phyloP scores from a whole-genome alignment of 2,888 invertebrate species.

The Pachliopta kotzebuea region DNA sequence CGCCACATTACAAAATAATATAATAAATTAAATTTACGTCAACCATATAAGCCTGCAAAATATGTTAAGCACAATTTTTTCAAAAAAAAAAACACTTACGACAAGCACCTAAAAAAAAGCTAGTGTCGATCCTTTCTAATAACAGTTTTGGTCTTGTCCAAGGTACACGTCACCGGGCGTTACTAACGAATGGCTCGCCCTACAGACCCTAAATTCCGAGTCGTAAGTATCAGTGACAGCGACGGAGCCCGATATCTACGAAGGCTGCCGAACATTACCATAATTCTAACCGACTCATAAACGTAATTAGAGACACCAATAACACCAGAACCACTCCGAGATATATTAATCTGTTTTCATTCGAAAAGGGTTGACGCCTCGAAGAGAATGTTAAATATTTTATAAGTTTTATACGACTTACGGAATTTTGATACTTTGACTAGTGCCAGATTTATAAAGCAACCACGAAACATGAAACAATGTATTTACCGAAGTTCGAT shows the following conservation, averaged over 20 bases:
- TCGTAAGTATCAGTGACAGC: slow-evolving; percentile 76
- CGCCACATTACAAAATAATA: too few species aligned
- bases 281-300: slow-evolving; percentile 70
- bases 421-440: slow-evolving; percentile 53
- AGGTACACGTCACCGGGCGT: slow-evolving; percentile 80
- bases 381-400: slow-evolving; percentile 56
- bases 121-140: slow-evolving; percentile 70
- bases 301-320: slow-evolving; percentile 76
- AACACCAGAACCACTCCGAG: slow-evolving; percentile 64
- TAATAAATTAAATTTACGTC: neutral
- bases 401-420: slow-evolving; percentile 40
- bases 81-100: slow-evolving; percentile 63
- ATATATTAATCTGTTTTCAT: slow-evolving; percentile 72
- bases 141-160: slow-evolving; percentile 80
- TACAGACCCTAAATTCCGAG: slow-evolving; percentile 80
- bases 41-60: slow-evolving; percentile 26
- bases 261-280: slow-evolving; percentile 71
- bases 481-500: slow-evolving; percentile 31
- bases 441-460: slow-evolving; percentile 50
- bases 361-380: slow-evolving; percentile 62
- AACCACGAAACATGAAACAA: slow-evolving; percentile 48
- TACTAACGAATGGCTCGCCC: slow-evolving; percentile 81
- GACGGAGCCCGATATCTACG: slow-evolving; percentile 59
- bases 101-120: slow-evolving; percentile 60
- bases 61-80: slow-evolving; percentile 36